These are phyloP conservation scores for Bicyclus anynana DNA, from an alignment of 1,140 invertebrate genomes.

Conservation along the genomic window DNA sequence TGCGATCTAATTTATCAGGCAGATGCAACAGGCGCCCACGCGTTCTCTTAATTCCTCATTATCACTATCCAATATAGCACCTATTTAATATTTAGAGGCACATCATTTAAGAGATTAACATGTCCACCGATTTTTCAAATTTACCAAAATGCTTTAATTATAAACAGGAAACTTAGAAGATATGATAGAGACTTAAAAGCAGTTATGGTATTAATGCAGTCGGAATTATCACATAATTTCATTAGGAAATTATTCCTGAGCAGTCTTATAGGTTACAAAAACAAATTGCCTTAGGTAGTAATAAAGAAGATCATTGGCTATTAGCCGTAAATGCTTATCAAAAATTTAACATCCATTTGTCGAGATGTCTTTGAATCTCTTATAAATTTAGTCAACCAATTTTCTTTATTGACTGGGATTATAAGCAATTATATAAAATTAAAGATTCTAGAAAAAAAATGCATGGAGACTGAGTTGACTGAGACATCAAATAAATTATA, in stretches of 20 bases:
- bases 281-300: background rate
- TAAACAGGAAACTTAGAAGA: background rate
- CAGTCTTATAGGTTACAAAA: background rate
- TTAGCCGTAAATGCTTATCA: background rate
- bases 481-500: too few species aligned
- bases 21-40: constrained; percentile 21
- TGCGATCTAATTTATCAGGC: constrained; percentile 12
- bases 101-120: constrained; percentile 4
- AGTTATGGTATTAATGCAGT: background rate
- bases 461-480: too few species aligned
- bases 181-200: background rate
- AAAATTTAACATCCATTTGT: too few species aligned
- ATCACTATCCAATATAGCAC: constrained; percentile 3
- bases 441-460: too few species aligned
- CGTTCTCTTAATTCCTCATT: constrained; percentile 12
- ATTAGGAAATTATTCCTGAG: background rate
- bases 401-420: too few species aligned
- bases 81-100: constrained; percentile 1
- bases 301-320: background rate
- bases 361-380: too few species aligned
- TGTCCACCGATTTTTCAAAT: background rate
- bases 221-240: background rate
- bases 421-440: too few species aligned
- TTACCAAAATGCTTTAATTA: background rate
- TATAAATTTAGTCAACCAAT: too few species aligned